A percentile compares a stretch with the other conserved stretches of the same genome.
Evolutionary conservation across 2,797 vertebrate species (phyloP).

Genomic region (Acipenser oxyrinchus): DNA sequence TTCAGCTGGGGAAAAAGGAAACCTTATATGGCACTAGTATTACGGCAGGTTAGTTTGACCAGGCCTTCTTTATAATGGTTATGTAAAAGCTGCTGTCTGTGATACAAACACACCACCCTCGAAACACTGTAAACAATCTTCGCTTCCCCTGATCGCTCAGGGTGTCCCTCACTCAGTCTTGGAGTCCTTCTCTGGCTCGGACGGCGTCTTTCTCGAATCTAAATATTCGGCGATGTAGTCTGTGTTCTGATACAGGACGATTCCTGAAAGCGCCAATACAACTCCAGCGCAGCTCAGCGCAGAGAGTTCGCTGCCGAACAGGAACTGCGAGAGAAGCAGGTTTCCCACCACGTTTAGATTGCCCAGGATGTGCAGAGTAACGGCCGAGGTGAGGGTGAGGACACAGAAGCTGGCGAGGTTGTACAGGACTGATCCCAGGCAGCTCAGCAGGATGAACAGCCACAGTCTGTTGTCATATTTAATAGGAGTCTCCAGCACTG

Average conservation of each 20-base stretch:
- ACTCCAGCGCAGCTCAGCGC: constrained; percentile 79
- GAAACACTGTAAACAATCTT: not conserved
- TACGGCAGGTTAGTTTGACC: constrained; percentile 16
- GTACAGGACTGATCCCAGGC: constrained; percentile 88
- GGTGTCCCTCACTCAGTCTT: constrained; percentile 9
- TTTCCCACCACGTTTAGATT: constrained; percentile 89
- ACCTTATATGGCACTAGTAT: too few species aligned
- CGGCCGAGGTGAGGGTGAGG: constrained; percentile 88
- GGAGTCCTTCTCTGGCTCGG: constrained; percentile 24
- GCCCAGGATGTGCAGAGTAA: constrained; percentile 91
- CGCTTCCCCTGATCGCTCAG: not conserved
- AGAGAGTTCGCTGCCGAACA: constrained; percentile 78
- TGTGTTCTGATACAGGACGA: constrained; percentile 89
- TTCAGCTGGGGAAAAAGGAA: too few species aligned
- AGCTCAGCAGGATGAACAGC: constrained; percentile 87
- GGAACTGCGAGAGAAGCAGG: constrained; percentile 77
- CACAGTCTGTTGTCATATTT: constrained; percentile 72
- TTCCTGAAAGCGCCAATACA: constrained; percentile 73
- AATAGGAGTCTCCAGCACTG: constrained; percentile 58
- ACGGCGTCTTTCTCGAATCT: constrained; percentile 28
- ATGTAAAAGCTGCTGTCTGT: constrained; percentile 1
- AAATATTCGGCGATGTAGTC: constrained; percentile 65
- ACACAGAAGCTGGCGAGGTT: constrained; percentile 90
- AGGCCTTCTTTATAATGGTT: constrained; percentile 44
- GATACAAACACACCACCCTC: too few species aligned